Base-by-base conservation (phyloP, 2,797 vertebrate species). In the Helicolenus hilgendorfi region DNA sequence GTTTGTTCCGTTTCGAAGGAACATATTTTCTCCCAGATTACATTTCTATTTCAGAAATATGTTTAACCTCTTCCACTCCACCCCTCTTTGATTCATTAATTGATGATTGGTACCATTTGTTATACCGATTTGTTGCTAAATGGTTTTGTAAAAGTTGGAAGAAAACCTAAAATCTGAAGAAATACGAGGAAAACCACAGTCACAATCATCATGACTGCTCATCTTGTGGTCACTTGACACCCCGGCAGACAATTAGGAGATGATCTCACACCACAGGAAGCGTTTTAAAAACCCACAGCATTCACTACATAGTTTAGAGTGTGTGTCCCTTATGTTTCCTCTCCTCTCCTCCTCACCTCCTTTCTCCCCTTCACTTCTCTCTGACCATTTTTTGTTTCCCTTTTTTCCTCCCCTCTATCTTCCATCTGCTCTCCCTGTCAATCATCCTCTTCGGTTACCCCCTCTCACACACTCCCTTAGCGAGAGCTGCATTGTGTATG, bases 361-460 rank as follows among this genome's bases (percentile, higher is more conserved):
- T 79, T 64, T 56, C 77, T 35, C 62, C 65, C 38, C 76, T 75
- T 90, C 85, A 79, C 84, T 81, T 72, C 64, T 72, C 64, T 80
- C 11, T 4, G 26, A 45, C 69, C 83, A 60, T 86, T 76, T 79
- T 31, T 81, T 22, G 27, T 69, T 68, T 72, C 71, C 73, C 73
- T 77, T 74, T 73, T 64, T 73, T 72, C 67, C 36, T 75, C 72
- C 79, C 80, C 80, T 53, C 65, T 79, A 79, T 75, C 90, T 85
- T 88, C 85, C 75, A 71, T 92, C 80, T 77, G 78, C 80, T 58
- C 77, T 69, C 31, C 83, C 82, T 94, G 93, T 92, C 94, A 95
- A 87, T 96, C 94, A 94, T 83, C 68, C 83, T 80, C 84, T 56
- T 82, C 65, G 73, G 77, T 81, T 81, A 78, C 76, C 86, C 87